Percentiles rank a stretch among this genome's conserved stretches.
These are phyloP conservation scores for Apogon hyalosoma DNA, from an alignment of 2,797 vertebrate species.

Conservation along the genomic window DNA sequence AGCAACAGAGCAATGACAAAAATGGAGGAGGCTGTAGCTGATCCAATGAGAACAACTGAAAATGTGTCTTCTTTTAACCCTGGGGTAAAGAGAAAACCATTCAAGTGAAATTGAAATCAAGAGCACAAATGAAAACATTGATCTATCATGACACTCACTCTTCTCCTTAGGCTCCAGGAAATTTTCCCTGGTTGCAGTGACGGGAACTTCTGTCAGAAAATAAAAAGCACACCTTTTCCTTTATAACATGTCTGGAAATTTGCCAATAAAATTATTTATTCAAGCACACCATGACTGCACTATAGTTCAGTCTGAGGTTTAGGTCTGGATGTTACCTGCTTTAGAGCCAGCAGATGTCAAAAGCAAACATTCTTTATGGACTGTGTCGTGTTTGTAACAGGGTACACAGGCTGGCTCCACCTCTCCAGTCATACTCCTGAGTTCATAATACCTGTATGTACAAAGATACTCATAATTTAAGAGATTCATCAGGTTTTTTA, in stretches of 20 bases:
- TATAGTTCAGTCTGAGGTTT: not conserved
- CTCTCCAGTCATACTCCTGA: constrained; percentile 67
- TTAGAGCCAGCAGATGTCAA: constrained; percentile 22
- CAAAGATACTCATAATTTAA: not conserved
- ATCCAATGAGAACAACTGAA: constrained; percentile 62
- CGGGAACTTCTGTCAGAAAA: constrained; percentile 36
- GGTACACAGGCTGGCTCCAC: constrained; percentile 69
- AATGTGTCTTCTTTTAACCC: constrained; percentile 48
- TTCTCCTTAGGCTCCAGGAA: constrained; percentile 34
- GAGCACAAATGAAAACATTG: not conserved
- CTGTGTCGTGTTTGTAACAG: constrained; percentile 46
- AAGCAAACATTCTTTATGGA: constrained; percentile 63
- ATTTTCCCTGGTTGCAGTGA: constrained; percentile 1
- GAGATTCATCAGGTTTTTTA: no score
- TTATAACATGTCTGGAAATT: constrained; percentile 9
- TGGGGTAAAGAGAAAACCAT: constrained; percentile 25
- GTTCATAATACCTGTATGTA: constrained; percentile 68
- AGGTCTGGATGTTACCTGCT: constrained; percentile 40
- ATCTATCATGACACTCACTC: constrained; percentile 40
- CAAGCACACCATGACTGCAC: constrained; percentile 6
- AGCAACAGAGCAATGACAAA: constrained; percentile 68
- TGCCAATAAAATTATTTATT: constrained; percentile 1
- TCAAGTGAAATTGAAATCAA: not conserved
- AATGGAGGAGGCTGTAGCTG: constrained; percentile 53
- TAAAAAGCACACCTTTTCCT: constrained; percentile 10